phyloP scores from a whole-genome alignment of 2,797 vertebrate genomes.

The Pangasius krempfi region DNA sequence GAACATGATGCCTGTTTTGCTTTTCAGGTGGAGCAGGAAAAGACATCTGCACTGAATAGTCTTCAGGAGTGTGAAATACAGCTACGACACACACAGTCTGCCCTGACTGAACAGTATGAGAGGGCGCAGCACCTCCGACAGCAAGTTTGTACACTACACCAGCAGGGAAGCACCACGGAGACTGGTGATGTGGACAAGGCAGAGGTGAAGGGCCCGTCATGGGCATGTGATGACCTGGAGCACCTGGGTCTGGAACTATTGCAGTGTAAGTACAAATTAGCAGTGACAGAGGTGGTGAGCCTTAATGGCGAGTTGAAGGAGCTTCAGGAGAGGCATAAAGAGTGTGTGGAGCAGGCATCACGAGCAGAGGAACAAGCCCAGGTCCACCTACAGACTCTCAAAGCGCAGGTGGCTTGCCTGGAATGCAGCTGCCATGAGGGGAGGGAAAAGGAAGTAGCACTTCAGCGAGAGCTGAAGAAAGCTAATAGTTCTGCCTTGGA shows the following conservation, averaged over 20 bases:
- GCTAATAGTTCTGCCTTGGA: slow-evolving; percentile 79
- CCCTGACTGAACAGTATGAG: slow-evolving; percentile 89
- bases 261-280: slow-evolving; percentile 93
- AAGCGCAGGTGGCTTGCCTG: slow-evolving; percentile 80
- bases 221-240: slow-evolving; percentile 66
- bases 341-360: slow-evolving; percentile 78
- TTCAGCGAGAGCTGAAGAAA: slow-evolving; percentile 84
- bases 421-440: slow-evolving; percentile 84
- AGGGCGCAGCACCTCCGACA: slow-evolving; percentile 83
- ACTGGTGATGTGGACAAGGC: slow-evolving; percentile 74
- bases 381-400: slow-evolving; percentile 78
- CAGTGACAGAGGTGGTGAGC: slow-evolving; percentile 92
- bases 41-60: slow-evolving; percentile 81
- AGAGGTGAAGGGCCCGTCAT: slow-evolving; percentile 37
- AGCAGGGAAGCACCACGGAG: slow-evolving; percentile 77
- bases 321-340: slow-evolving; percentile 86
- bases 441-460: slow-evolving; percentile 79
- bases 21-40: slow-evolving; percentile 90
- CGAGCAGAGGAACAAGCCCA: slow-evolving; percentile 78
- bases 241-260: slow-evolving; percentile 89
- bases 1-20: slow-evolving; percentile 49
- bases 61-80: slow-evolving; percentile 92
- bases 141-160: slow-evolving; percentile 80
- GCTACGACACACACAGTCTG: slow-evolving; percentile 90
- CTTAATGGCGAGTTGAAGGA: slow-evolving; percentile 90